A percentile compares a stretch with the other conserved stretches of the same genome.
Evolutionary conservation across 2,113 vertebrate species (phyloP).

Genomic region (Phylloscopus trochiloides): DNA sequence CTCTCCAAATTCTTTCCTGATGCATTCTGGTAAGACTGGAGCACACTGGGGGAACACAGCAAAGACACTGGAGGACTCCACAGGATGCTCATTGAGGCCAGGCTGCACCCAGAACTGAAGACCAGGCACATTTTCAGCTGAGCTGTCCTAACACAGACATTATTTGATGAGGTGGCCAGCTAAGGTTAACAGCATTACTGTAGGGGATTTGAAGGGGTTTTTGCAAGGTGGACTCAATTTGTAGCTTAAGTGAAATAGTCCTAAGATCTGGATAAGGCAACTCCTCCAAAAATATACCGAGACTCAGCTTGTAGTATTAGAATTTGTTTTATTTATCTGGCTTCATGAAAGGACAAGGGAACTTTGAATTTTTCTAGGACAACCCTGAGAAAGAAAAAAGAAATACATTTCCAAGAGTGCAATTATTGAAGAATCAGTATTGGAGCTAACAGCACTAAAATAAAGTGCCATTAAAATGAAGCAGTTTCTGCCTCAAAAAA

Average conservation of each 20-base stretch:
- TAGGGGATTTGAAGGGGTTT: background rate
- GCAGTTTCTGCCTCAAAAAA: background rate
- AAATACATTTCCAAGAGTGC: background rate
- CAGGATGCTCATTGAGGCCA: background rate
- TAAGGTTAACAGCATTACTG: background rate
- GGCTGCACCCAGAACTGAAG: background rate
- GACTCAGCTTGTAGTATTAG: background rate
- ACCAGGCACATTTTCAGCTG: background rate
- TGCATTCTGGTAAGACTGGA: background rate
- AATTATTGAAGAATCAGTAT: background rate
- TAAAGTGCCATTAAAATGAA: background rate
- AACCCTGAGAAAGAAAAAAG: background rate
- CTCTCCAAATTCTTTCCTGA: background rate
- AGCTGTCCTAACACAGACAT: background rate
- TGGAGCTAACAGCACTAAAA: background rate
- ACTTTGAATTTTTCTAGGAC: background rate
- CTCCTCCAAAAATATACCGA: background rate
- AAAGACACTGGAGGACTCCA: background rate
- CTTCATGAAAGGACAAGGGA: background rate
- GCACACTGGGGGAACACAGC: background rate
- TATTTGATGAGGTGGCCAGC: background rate
- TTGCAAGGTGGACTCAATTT: background rate
- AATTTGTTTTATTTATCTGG: background rate
- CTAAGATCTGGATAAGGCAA: background rate
- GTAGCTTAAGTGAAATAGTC: background rate